These are phyloP conservation scores for Troilus luridus DNA, from an alignment of 2,888 invertebrate species.

Conservation along the genomic window DNA sequence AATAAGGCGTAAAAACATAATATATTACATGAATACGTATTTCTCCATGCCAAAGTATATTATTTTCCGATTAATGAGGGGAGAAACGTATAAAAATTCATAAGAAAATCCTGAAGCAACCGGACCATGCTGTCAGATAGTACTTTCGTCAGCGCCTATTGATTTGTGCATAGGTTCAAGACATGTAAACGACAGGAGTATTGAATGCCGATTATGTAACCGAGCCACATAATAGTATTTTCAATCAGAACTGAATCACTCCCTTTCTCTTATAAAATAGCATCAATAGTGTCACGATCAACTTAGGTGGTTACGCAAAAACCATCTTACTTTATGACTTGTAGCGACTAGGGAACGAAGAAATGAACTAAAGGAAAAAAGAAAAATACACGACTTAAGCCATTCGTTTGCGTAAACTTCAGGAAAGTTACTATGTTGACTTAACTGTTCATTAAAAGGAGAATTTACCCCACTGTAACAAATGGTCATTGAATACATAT, in stretches of 20 bases:
- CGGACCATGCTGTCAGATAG: not conserved
- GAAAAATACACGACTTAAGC: not conserved
- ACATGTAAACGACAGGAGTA: not conserved
- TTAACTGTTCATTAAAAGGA: not conserved
- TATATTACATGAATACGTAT: too few species aligned
- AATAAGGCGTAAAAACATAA: too few species aligned
- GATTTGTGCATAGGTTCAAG: not conserved
- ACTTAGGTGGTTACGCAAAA: not conserved
- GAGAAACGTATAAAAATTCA: too few species aligned
- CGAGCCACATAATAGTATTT: not conserved
- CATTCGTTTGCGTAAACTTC: not conserved
- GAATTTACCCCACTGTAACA: not conserved
- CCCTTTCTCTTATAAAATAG: not conserved
- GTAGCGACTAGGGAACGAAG: not conserved
- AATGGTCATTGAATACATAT: not conserved
- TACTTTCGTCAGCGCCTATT: not conserved
- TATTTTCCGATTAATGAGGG: too few species aligned
- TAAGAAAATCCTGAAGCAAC: not conserved
- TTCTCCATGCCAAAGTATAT: too few species aligned
- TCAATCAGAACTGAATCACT: constrained; percentile 8
- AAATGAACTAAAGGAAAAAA: not conserved
- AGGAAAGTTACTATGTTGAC: not conserved
- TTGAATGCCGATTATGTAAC: not conserved
- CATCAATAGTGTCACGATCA: not conserved
- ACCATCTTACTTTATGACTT: not conserved